A percentile compares a stretch with the other conserved stretches of the same genome.
phyloP scores from a whole-genome alignment of 2,888 invertebrate genomes.

The Coelogynopora nodosa region DNA sequence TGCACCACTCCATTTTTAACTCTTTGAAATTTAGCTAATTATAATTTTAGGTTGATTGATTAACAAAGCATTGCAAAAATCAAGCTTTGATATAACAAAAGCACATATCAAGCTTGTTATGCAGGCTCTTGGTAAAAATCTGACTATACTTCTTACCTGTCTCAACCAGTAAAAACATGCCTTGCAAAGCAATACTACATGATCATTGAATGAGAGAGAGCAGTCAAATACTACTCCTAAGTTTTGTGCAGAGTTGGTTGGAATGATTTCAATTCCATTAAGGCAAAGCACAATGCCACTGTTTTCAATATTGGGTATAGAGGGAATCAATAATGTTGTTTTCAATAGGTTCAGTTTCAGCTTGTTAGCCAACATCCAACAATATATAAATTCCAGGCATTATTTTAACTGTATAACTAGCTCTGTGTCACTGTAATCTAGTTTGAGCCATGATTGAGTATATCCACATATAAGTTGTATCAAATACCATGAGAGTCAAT shows the following conservation, averaged over 20 bases:
- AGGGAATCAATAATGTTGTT: not conserved
- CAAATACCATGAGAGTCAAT: not conserved
- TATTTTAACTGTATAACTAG: not conserved
- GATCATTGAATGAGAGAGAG: not conserved
- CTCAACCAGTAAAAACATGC: too few relatives aligned
- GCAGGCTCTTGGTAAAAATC: too few relatives aligned
- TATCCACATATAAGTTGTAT: not conserved
- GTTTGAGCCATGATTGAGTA: not conserved
- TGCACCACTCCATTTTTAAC: too few relatives aligned
- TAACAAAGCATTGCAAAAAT: too few relatives aligned
- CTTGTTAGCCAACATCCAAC: not conserved
- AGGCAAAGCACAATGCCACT: not conserved
- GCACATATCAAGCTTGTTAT: too few relatives aligned
- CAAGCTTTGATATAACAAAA: too few relatives aligned
- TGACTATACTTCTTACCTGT: too few relatives aligned
- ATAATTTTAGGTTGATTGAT: too few relatives aligned
- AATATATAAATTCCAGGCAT: not conserved
- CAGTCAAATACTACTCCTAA: not conserved
- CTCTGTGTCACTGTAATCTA: not conserved
- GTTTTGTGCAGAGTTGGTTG: not conserved
- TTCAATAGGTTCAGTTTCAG: not conserved
- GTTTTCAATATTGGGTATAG: not conserved
- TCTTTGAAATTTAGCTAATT: too few relatives aligned
- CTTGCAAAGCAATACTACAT: too few relatives aligned
- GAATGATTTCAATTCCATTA: not conserved